Percentiles rank a stretch among this genome's conserved stretches.
Conservation (phyloP, 2,113 vertebrate species). For the Protobothrops flavoviridis region DNA sequence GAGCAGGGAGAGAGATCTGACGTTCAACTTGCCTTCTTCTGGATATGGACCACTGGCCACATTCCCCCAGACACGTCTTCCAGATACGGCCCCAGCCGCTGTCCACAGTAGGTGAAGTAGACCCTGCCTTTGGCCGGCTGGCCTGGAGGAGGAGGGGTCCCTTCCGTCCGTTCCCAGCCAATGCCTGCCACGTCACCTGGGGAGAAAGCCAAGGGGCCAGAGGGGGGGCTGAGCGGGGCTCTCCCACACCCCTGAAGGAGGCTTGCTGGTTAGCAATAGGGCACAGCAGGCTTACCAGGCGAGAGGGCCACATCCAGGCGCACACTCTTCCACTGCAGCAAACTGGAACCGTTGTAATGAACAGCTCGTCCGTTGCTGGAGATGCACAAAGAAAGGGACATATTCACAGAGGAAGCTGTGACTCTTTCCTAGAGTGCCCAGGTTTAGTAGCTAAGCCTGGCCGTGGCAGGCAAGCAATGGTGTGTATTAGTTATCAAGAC, state of each 20-base stretch:
- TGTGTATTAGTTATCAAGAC: background rate
- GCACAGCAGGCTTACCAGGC: conserved; percentile 78
- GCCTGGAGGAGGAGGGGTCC: conserved; percentile 91
- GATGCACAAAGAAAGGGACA: conserved; percentile 27
- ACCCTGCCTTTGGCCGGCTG: conserved; percentile 95
- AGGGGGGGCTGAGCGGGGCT: background rate
- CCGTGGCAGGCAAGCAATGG: background rate
- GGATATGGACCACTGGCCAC: conserved; percentile 98
- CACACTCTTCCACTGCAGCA: conserved; percentile 98
- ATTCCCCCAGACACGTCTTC: conserved; percentile 97
- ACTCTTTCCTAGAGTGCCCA: background rate
- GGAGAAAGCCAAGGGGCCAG: conserved; percentile 7
- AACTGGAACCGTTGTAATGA: conserved; percentile 97
- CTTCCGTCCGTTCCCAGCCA: conserved; percentile 95
- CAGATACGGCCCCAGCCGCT: conserved; percentile 86
- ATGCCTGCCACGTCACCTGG: conserved; percentile 93
- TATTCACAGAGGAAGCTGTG: background rate
- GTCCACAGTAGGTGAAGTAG: conserved; percentile 97
- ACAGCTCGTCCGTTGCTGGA: conserved; percentile 93
- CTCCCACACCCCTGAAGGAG: accelerated
- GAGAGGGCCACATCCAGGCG: conserved; percentile 91
- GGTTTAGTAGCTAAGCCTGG: background rate
- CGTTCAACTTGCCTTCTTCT: conserved; percentile 86
- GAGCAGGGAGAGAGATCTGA: background rate
- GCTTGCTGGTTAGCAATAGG: background rate